These are phyloP conservation scores for Ricordea florida DNA, from an alignment of 92 coral and sea anemone species.

Conservation along the genomic window DNA sequence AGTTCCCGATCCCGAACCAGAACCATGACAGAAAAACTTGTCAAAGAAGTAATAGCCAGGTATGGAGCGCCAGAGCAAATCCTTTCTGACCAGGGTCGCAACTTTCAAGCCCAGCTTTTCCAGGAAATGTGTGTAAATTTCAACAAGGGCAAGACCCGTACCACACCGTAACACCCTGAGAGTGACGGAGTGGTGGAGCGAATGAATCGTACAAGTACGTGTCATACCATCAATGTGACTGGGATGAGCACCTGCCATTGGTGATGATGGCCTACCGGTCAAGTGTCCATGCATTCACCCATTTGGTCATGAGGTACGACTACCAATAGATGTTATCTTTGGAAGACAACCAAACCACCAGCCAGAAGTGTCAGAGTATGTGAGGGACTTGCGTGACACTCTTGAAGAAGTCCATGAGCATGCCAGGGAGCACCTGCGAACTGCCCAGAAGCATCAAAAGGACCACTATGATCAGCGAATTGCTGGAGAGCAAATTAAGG, in stretches of 20 bases:
- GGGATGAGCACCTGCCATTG: constrained; percentile 41
- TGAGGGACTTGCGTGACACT: background rate
- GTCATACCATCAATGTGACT: constrained; percentile 30
- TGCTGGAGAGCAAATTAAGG: constrained; percentile 13
- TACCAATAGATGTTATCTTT: constrained; percentile 1
- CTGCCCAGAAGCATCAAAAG: constrained; percentile 37
- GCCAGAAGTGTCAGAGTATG: constrained; percentile 1
- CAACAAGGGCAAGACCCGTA: constrained; percentile 9
- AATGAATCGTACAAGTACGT: constrained; percentile 42
- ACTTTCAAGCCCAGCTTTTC: constrained; percentile 41
- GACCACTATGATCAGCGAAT: constrained; percentile 27
- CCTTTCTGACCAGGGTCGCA: constrained; percentile 46
- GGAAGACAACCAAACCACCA: background rate
- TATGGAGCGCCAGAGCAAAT: constrained; percentile 30
- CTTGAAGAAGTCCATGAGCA: constrained; percentile 12
- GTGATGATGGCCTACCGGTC: constrained; percentile 47
- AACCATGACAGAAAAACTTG: constrained; percentile 46
- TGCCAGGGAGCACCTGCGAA: constrained; percentile 18
- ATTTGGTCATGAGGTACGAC: background rate
- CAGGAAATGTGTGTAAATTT: constrained; percentile 6
- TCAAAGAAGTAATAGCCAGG: constrained; percentile 26
- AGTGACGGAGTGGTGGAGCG: constrained; percentile 40
- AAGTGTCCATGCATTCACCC: constrained; percentile 8
- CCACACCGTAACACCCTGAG: constrained; percentile 29
- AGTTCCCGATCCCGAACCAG: constrained; percentile 41